phyloP scores from a whole-genome alignment of 2,113 vertebrate species.

The Tauraco erythrolophus region DNA sequence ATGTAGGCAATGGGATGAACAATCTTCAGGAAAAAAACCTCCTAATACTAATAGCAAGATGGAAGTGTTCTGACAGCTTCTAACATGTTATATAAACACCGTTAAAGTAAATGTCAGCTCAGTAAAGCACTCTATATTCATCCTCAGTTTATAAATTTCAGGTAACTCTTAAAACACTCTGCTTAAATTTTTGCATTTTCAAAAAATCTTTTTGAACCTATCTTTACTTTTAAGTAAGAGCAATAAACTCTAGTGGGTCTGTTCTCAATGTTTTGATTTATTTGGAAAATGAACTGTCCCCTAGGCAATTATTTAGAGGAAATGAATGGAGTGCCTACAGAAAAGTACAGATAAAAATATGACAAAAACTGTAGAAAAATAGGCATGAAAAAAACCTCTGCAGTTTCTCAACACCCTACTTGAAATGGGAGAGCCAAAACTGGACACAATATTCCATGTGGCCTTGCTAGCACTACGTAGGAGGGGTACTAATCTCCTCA shows the following conservation, averaged over 20 bases:
- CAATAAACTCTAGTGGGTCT: conserved; percentile 41
- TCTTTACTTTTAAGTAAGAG: conserved; percentile 27
- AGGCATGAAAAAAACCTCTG: background rate
- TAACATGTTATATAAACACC: conserved; percentile 37
- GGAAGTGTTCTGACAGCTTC: conserved; percentile 9
- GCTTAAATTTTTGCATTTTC: conserved; percentile 48
- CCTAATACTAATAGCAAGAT: background rate
- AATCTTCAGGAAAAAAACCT: background rate
- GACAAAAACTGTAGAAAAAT: conserved; percentile 34
- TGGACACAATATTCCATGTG: background rate
- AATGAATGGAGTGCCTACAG: conserved; percentile 21
- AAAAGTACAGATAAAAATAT: conserved; percentile 55
- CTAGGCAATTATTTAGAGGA: conserved; percentile 63
- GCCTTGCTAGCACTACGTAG: background rate
- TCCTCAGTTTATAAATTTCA: conserved; percentile 53
- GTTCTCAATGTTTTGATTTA: conserved; percentile 60
- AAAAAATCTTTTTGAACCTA: conserved; percentile 46
- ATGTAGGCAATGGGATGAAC: background rate
- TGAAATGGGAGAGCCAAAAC: background rate
- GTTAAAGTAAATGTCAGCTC: conserved; percentile 42
- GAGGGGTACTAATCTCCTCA: background rate
- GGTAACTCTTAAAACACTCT: conserved; percentile 47
- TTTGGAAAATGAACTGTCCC: conserved; percentile 66
- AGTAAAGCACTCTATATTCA: conserved; percentile 26
- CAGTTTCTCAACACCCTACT: background rate